Conservation (phyloP, 2,888 invertebrate species). For the Gymnoscelis rufifasciata region DNA sequence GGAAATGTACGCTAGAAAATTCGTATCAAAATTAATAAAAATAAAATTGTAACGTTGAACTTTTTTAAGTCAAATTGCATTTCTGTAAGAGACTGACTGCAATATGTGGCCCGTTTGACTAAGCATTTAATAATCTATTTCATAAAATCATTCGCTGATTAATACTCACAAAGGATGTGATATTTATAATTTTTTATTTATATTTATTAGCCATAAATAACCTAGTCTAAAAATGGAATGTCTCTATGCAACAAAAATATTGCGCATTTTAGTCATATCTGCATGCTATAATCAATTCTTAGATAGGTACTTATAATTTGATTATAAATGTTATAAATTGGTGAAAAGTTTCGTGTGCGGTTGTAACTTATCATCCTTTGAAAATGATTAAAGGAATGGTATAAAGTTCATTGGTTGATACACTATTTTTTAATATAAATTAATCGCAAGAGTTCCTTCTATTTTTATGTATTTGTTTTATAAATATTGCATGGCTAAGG, state of each 20-base stretch:
- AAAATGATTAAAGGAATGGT: conserved; percentile 45
- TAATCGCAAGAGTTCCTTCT: conserved; percentile 40
- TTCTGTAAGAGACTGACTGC: conserved; percentile 12
- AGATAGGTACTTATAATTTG: conserved; percentile 3
- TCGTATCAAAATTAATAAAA: neutral
- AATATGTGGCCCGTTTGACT: conserved; percentile 14
- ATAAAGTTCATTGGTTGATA: conserved; percentile 50
- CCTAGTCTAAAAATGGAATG: conserved; percentile 58
- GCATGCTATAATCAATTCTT: conserved; percentile 35
- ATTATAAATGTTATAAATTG: neutral
- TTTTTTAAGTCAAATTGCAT: conserved; percentile 9
- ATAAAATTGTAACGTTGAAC: neutral
- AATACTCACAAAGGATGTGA: conserved; percentile 29
- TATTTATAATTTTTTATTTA: conserved; percentile 18
- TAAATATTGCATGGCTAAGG: conserved; percentile 45
- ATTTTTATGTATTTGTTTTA: conserved; percentile 29
- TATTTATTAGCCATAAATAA: conserved; percentile 45
- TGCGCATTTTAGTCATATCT: conserved; percentile 52
- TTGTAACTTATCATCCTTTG: conserved; percentile 59
- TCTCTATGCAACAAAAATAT: conserved; percentile 35
- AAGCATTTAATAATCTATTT: conserved; percentile 4
- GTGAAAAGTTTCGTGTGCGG: conserved; percentile 39
- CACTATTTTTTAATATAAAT: conserved; percentile 29
- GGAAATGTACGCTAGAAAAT: no score
- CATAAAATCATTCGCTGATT: conserved; percentile 2